Conservation (phyloP, 2,888 invertebrate genomes). For the Rotaria socialis region DNA sequence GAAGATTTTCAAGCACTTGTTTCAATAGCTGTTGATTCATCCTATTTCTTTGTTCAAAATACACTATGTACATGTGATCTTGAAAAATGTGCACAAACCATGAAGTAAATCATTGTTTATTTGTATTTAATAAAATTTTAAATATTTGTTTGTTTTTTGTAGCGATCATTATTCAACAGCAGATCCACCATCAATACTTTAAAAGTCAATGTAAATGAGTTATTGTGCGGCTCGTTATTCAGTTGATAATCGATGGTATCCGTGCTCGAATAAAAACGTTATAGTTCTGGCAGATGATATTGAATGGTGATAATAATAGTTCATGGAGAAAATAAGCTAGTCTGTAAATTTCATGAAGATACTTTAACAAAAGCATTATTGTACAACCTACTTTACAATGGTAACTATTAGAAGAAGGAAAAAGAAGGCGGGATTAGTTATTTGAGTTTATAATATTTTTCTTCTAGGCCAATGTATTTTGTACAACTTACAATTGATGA, state of each 20-base stretch:
- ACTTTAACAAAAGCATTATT: slow-evolving; percentile 6
- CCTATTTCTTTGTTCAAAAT: slow-evolving; percentile 25
- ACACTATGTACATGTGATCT: background rate
- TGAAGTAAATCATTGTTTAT: background rate
- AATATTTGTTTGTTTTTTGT: too few species aligned
- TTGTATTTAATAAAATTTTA: background rate
- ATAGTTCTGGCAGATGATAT: background rate
- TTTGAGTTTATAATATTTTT: background rate
- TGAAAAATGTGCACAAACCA: background rate
- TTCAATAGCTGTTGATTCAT: slow-evolving; percentile 14
- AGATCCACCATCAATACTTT: background rate
- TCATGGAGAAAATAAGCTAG: background rate
- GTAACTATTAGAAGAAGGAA: background rate
- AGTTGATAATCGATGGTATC: slow-evolving; percentile 32
- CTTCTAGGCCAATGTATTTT: slow-evolving; percentile 6
- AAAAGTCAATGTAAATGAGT: background rate
- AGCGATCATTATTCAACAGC: slow-evolving; percentile 16
- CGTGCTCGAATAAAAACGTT: slow-evolving; percentile 27
- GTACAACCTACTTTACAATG: background rate
- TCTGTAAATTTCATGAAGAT: background rate
- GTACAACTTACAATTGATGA: slow-evolving; percentile 18
- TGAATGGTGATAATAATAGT: slow-evolving; percentile 4
- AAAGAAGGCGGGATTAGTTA: background rate
- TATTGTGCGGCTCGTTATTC: slow-evolving; percentile 30
- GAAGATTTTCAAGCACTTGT: slow-evolving; percentile 32